phyloP scores from a whole-genome alignment of 2,113 vertebrate genomes.

The Halichoeres trimaculatus region DNA sequence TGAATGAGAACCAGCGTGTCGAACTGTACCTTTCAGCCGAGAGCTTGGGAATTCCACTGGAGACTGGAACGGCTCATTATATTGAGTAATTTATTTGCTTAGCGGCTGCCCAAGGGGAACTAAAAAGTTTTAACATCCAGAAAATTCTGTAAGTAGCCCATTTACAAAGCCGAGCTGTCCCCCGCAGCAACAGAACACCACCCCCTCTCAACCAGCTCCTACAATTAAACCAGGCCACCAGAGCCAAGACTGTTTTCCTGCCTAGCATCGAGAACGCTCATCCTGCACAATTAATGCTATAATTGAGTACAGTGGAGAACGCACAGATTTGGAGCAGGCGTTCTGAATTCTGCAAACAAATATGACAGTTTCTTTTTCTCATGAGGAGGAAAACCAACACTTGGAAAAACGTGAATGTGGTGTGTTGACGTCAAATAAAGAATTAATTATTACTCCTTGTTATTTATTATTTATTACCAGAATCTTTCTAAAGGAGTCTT shows the following conservation, averaged over 20 bases:
- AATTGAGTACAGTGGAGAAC: conserved; percentile 30
- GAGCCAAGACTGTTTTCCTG: conserved; percentile 56
- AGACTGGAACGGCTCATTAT: conserved; percentile 73
- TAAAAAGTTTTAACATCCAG: conserved; percentile 73
- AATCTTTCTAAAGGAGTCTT: neutral
- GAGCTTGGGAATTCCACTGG: conserved; percentile 62
- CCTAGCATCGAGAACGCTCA: conserved; percentile 38
- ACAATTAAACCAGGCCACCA: conserved; percentile 63
- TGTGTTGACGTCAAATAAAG: neutral
- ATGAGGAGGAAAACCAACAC: neutral
- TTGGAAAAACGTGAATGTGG: neutral
- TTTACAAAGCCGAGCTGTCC: conserved; percentile 74
- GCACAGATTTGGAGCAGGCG: neutral
- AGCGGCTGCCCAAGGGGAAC: conserved; percentile 61
- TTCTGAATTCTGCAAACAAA: conserved; percentile 17
- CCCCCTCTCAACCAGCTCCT: conserved; percentile 46
- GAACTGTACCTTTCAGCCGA: conserved; percentile 60
- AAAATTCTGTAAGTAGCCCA: conserved; percentile 74
- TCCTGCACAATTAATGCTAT: conserved; percentile 40
- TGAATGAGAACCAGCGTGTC: conserved; percentile 58
- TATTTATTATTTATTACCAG: neutral
- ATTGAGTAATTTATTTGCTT: conserved; percentile 77
- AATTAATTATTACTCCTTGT: neutral
- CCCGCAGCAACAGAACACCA: conserved; percentile 58
- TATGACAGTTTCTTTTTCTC: conserved; percentile 15